Conservation (phyloP, 2,797 vertebrate species). For the Emys orbicularis region DNA sequence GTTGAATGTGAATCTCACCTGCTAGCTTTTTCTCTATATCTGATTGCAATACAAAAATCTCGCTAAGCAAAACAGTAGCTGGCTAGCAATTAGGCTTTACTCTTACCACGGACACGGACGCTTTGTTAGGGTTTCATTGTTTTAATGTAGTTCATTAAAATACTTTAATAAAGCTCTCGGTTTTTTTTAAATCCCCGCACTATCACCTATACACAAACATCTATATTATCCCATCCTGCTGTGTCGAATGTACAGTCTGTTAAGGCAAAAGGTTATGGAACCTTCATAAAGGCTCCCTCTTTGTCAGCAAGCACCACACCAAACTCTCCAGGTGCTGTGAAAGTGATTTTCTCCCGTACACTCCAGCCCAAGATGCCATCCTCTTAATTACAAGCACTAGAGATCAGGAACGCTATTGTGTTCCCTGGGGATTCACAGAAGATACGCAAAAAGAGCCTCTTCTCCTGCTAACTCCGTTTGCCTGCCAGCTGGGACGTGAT, state of each 20-base stretch:
- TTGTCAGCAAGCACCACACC: slow-evolving; percentile 67
- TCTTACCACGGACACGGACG: slow-evolving; percentile 64
- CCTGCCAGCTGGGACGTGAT: slow-evolving; percentile 43
- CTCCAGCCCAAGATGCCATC: slow-evolving; percentile 73
- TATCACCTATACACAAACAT: slow-evolving; percentile 67
- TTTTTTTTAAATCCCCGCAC: slow-evolving; percentile 53
- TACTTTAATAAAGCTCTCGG: slow-evolving; percentile 55
- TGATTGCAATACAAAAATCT: slow-evolving; percentile 20
- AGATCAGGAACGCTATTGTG: slow-evolving; percentile 69
- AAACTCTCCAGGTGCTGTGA: slow-evolving; percentile 70
- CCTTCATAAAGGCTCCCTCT: slow-evolving; percentile 71
- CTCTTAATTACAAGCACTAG: slow-evolving; percentile 78
- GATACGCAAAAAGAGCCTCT: slow-evolving; percentile 73
- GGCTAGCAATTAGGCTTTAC: slow-evolving; percentile 64
- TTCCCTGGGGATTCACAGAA: slow-evolving; percentile 66
- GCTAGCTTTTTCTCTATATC: slow-evolving; percentile 37
- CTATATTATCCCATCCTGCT: slow-evolving; percentile 60
- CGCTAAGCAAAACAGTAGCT: slow-evolving; percentile 23
- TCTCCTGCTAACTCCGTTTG: slow-evolving; percentile 61
- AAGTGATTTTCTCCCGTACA: slow-evolving; percentile 69
- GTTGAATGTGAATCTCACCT: slow-evolving; percentile 22
- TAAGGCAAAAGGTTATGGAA: slow-evolving; percentile 63
- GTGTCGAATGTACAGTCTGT: slow-evolving; percentile 72
- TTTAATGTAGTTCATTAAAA: slow-evolving; percentile 66
- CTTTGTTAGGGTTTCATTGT: slow-evolving; percentile 66